phyloP scores from a whole-genome alignment of 2,113 vertebrate genomes.

The Odocoileus hemionus region DNA sequence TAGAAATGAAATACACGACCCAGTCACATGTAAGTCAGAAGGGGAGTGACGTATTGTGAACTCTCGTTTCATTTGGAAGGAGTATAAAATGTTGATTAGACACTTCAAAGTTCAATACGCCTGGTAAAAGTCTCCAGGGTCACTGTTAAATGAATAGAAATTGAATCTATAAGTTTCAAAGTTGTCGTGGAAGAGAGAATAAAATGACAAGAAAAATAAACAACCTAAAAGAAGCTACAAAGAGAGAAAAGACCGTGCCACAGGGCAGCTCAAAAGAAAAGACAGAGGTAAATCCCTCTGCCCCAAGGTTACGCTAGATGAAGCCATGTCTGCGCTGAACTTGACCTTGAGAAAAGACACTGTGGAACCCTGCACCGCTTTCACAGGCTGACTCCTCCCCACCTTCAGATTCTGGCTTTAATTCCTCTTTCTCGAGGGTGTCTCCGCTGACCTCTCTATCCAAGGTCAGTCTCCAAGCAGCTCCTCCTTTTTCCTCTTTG shows the following conservation, averaged over 20 bases:
- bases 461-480: neutral
- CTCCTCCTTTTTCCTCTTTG: neutral
- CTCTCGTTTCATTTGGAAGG: neutral
- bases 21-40: fast-evolving
- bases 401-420: neutral
- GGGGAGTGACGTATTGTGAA: fast-evolving
- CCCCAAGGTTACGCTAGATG: neutral
- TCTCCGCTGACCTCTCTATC: fast-evolving
- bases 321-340: neutral
- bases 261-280: neutral
- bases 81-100: neutral
- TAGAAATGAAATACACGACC: neutral
- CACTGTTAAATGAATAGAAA: neutral
- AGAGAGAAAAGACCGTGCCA: neutral
- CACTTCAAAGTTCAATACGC: neutral
- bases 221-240: neutral
- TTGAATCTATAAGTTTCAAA: neutral
- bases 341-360: neutral
- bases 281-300: neutral
- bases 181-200: neutral
- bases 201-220: neutral
- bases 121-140: neutral
- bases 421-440: neutral
- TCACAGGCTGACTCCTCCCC: neutral
- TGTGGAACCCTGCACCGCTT: neutral